Evolutionary conservation across 2,888 invertebrate species (phyloP).

Genomic region (Drosophila peninsularis): DNA sequence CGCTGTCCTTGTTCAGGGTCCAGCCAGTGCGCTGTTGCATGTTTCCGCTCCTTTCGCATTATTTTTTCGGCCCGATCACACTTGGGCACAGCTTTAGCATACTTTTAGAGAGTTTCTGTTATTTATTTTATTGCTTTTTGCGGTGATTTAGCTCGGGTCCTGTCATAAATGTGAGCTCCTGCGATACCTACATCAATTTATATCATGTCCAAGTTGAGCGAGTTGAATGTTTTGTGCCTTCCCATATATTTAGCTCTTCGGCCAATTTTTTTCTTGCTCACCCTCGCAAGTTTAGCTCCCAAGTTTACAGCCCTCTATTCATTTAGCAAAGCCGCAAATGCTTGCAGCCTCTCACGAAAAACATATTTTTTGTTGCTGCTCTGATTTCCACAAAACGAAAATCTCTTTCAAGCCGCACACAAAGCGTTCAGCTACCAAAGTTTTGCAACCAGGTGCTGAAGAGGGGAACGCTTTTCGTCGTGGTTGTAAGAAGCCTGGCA

Average conservation of each 20-base stretch:
- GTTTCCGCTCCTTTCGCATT: slow-evolving; percentile 43
- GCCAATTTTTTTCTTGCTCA: not conserved
- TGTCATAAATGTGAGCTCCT: not conserved
- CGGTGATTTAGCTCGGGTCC: slow-evolving; percentile 26
- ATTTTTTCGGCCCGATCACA: slow-evolving; percentile 10
- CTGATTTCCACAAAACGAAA: slow-evolving; percentile 58
- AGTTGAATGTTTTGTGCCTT: not conserved
- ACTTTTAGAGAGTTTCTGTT: slow-evolving; percentile 25
- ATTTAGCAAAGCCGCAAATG: slow-evolving; percentile 8
- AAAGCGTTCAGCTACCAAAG: slow-evolving; percentile 55
- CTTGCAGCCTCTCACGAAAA: slow-evolving; percentile 1
- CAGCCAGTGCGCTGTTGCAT: slow-evolving; percentile 41
- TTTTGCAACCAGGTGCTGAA: slow-evolving; percentile 45
- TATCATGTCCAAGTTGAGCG: no score
- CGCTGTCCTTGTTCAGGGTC: slow-evolving; percentile 38
- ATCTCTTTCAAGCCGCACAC: slow-evolving; percentile 62
- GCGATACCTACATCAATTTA: not conserved
- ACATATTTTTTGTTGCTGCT: slow-evolving; percentile 40
- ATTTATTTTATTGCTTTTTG: slow-evolving; percentile 18
- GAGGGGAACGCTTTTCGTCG: slow-evolving; percentile 13
- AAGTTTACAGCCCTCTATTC: slow-evolving; percentile 6
- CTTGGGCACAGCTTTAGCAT: slow-evolving; percentile 42
- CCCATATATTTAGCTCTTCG: not conserved
- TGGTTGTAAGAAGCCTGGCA: slow-evolving; percentile 14
- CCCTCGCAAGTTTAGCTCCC: not conserved